Base-by-base conservation (phyloP, 2,113 vertebrate species). In the Cryptomyrus ogoouensis region DNA sequence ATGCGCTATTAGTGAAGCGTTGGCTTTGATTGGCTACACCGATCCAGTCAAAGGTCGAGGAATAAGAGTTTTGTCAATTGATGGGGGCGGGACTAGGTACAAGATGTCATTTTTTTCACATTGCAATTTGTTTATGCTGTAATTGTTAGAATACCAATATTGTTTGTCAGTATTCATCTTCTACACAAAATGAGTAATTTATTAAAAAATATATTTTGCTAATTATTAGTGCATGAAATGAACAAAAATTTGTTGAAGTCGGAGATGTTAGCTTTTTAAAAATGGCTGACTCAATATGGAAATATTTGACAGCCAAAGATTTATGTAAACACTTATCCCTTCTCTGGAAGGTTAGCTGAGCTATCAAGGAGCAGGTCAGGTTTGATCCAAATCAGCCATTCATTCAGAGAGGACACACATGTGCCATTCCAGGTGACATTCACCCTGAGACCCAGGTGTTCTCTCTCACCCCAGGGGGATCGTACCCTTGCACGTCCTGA, bases 51-150 rank as follows among this genome's bases (percentile, higher is more conserved):
- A 94, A 93, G 95, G 95, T 15, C 88, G 47, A 13, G 96, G 96
- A 50, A 94, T 96, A 42, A 92, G 94, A 91, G 94, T 96, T 35
- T 95, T 96, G 7, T 96, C 96, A 52, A 95, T 96, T 47, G 95
- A 96, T 91, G 95, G 95, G 19, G 95, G 95, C 9, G 95, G 96
- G 56, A 95, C 95, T 50, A 95, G 94, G 95, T 96, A 93, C 21
- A 90, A 70, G 9, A 44, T 4, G 21, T 56, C 8, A 50, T 39
- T 83, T 83, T 83, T 83, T 42, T 24, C 44, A 19, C 80, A 46
- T 7, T 1, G 1, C 62, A 70, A 70, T 70, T 70, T 31, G n/a
- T 10, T 66, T 66, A 27, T 66, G 58, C 8, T 66, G 58, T 66
- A 66, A 66, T 66, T 66, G 10, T 27, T 31, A 13, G 21, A n/a